Conservation (phyloP, 1,140 invertebrate species). For the Drosophila aff. region DNA sequence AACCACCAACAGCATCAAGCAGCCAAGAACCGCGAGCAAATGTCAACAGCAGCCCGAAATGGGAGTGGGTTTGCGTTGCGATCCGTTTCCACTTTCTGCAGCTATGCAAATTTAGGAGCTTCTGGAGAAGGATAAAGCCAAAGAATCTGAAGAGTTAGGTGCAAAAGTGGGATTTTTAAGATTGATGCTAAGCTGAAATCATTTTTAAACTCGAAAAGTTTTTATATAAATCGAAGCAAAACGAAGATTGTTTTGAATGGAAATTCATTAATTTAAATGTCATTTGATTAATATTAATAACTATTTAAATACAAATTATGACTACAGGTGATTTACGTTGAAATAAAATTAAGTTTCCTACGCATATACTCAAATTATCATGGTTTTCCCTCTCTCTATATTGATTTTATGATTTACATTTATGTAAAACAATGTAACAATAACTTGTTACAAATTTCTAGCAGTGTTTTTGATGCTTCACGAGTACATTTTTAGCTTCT, state of each 20-base stretch:
- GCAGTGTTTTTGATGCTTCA: slow-evolving; percentile 1
- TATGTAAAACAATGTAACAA: background rate
- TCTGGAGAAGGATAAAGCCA: background rate
- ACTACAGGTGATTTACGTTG: too few relatives aligned
- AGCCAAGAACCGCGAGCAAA: slow-evolving; percentile 26
- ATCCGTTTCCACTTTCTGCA: slow-evolving; percentile 7
- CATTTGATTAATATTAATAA: too few relatives aligned
- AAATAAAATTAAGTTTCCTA: too few relatives aligned
- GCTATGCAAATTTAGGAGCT: slow-evolving; percentile 23
- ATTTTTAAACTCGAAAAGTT: too few relatives aligned
- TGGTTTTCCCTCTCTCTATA: background rate
- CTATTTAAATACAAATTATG: too few relatives aligned
- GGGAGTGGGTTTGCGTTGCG: background rate
- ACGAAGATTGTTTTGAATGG: too few relatives aligned
- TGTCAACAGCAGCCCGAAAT: slow-evolving; percentile 56
- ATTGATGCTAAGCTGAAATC: background rate
- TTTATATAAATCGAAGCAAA: too few relatives aligned
- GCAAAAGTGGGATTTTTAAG: background rate
- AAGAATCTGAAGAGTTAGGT: background rate
- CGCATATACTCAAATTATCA: background rate
- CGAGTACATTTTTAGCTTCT: background rate
- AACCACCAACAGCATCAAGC: slow-evolving; percentile 1
- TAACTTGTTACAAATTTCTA: background rate
- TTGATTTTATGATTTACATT: background rate
- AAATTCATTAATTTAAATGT: too few relatives aligned